Conservation (phyloP, 2,113 vertebrate genomes). For the Ophthalmolycus amberensis region DNA sequence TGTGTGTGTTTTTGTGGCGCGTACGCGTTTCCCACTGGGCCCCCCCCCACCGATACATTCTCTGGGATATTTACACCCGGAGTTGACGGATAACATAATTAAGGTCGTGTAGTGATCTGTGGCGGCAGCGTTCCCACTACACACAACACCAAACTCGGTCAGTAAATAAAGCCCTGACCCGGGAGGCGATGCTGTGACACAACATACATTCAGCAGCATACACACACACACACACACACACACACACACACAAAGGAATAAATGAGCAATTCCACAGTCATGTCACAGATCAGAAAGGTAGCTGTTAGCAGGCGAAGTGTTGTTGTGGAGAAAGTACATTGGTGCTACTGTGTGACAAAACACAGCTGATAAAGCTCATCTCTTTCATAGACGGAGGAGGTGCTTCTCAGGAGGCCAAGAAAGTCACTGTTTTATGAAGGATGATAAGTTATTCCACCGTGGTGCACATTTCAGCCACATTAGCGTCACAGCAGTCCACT, state of each 20-base stretch:
- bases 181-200: slow-evolving; percentile 62
- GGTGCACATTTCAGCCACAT: slow-evolving; percentile 11
- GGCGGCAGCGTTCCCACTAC: slow-evolving; percentile 55
- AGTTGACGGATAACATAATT: slow-evolving; percentile 81
- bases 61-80: slow-evolving; percentile 75
- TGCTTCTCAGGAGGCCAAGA: not conserved
- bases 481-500: not conserved
- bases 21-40: slow-evolving; percentile 50
- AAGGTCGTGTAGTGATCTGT: slow-evolving; percentile 75
- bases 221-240: slow-evolving; percentile 5
- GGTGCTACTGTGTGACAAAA: slow-evolving; percentile 18
- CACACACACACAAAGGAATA: slow-evolving; percentile 25
- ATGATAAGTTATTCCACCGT: not conserved
- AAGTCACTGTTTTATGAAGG: slow-evolving; percentile 14
- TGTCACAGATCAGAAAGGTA: slow-evolving; percentile 47
- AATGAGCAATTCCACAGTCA: slow-evolving; percentile 41
- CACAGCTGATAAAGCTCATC: slow-evolving; percentile 7
- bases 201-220: slow-evolving; percentile 61
- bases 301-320: slow-evolving; percentile 17
- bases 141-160: slow-evolving; percentile 51
- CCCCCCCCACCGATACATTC: slow-evolving; percentile 51
- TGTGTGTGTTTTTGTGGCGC: slow-evolving; percentile 38
- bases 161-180: slow-evolving; percentile 70
- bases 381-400: slow-evolving; percentile 4
- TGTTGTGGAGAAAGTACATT: not conserved